Evolutionary conservation across 64 coral and sea anemone genomes (phyloP), one percentile per base, ranked within the genome.

Genomic region (Pocillopora verrucosa): DNA sequence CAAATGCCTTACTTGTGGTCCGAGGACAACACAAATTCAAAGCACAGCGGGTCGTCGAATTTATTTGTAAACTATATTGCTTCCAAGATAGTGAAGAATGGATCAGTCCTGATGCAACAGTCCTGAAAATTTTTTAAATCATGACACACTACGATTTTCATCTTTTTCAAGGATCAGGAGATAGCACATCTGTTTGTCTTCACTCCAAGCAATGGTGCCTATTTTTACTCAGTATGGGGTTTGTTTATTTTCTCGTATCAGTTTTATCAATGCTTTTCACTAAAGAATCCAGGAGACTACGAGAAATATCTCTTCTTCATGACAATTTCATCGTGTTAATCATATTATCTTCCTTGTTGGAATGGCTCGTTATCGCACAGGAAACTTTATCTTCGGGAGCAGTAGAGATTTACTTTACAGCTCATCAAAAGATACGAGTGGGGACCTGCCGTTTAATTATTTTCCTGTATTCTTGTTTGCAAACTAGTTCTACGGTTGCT

Each of bases 271-370:
- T 84, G 80, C 38, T 84, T 65, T 84, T 84, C 37, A 51, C 34
- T 16, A 84, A 84, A 19, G 80, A 84, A 56, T 84, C 80, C n/a
- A 56, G 80, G 56, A 35, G 80, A 0, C 80, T 84, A 1, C 26
- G 61, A n/a, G 61, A 69, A 84, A 69, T 84, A 36, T 84, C 80
- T 13, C 61, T 69, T 84, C 63, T 84, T 84, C 80, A 84, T 20
- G 80, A 84, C 22, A 69, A 84, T 2, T 13, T 84, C 1, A 24
- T 84, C 12, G 13, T 84, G 16, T 84, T 63, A 38, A 65, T 84
- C 16, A 56, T 84, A 34, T 84, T 84, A 1, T 63, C 80, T 70
- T 69, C 62, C 1, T 84, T 68, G 62, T 9, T 84, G 11, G 80
- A 84, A 11, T 67, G 80, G 80, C 41, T 70, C 22, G 35, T 17